Evolutionary conservation across 2,888 invertebrate genomes (phyloP).

Genomic region (Chaetogeoica ovagalla): DNA sequence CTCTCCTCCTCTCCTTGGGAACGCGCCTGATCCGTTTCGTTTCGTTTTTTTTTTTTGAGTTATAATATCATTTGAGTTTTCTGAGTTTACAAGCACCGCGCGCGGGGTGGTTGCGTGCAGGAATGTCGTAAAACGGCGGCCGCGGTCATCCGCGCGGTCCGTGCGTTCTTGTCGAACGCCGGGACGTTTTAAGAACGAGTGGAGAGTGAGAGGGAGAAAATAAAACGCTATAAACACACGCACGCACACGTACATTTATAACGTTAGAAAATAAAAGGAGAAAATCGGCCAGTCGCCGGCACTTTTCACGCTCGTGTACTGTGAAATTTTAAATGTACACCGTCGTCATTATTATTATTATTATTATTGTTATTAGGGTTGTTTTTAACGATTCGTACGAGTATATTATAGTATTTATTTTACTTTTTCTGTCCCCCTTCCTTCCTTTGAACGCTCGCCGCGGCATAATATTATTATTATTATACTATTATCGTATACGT

Average conservation of each 20-base stretch:
- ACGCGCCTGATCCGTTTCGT: no score
- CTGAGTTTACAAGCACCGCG: no score
- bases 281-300: background rate
- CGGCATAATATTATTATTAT: slow-evolving; percentile 15
- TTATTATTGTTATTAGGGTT: slow-evolving; percentile 38
- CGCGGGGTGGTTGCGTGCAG: no score
- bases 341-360: background rate
- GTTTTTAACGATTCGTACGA: slow-evolving; percentile 31
- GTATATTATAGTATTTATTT: background rate
- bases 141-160: no score
- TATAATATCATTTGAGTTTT: no score
- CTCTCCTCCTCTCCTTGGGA: no score
- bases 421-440: no score
- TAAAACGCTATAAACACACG: background rate
- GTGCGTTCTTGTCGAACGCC: no score
- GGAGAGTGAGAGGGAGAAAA: background rate
- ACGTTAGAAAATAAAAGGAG: background rate
- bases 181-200: no score
- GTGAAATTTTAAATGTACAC: background rate
- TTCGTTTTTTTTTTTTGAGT: no score
- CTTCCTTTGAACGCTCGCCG: background rate
- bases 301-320: background rate
- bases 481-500: background rate
- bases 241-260: background rate
- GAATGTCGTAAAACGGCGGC: no score